Conservation (phyloP, 2,888 invertebrate genomes). For the Nowickia ferox region DNA sequence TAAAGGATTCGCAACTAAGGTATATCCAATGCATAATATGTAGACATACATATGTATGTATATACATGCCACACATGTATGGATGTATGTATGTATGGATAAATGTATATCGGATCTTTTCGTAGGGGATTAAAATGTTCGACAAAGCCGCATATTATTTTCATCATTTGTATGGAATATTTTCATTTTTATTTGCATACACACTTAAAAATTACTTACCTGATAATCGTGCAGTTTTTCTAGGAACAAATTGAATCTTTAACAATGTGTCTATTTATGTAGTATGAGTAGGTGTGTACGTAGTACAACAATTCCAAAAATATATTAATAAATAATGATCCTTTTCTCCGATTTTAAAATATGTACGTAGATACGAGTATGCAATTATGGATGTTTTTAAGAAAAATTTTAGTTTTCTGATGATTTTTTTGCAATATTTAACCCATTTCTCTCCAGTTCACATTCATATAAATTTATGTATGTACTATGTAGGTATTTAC, state of each 20-base stretch:
- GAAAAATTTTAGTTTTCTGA: neutral
- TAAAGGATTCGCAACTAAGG: no score
- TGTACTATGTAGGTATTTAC: neutral
- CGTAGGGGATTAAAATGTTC: neutral
- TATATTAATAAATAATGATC: neutral
- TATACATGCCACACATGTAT: no score
- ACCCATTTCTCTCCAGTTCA: slow-evolving; percentile 23
- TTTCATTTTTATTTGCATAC: neutral
- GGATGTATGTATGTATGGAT: no score
- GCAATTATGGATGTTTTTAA: neutral
- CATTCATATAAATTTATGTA: neutral
- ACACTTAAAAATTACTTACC: slow-evolving; percentile 1
- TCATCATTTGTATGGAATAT: neutral
- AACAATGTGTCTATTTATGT: neutral
- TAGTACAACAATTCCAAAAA: neutral
- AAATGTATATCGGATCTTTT: no score
- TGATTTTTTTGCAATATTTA: slow-evolving; percentile 21
- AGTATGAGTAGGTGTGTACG: neutral
- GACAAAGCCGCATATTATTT: neutral
- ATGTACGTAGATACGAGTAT: neutral
- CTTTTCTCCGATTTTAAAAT: neutral
- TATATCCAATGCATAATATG: no score
- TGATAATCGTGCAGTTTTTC: slow-evolving; percentile 17
- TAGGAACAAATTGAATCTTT: neutral
- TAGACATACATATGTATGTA: no score